A percentile compares a stretch with the other conserved stretches of the same genome.
Evolutionary conservation across 2,113 vertebrate genomes (phyloP).

Genomic region (Pterocles burchelli): DNA sequence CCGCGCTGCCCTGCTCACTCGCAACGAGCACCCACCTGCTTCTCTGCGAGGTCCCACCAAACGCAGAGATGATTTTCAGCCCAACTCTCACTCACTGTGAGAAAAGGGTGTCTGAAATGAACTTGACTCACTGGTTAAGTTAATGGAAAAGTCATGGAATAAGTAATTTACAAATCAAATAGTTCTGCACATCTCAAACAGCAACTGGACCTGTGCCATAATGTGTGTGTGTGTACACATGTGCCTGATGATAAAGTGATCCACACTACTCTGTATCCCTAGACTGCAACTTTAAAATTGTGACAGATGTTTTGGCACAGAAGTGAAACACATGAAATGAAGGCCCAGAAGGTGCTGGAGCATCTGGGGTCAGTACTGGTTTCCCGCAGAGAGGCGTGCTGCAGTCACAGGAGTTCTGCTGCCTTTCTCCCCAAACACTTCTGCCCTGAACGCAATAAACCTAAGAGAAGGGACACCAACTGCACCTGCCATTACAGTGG

Average conservation of each 20-base stretch:
- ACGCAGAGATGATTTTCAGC: background rate
- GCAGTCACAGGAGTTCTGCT: background rate
- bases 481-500: background rate
- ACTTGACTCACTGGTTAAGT: background rate
- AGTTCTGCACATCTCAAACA: background rate
- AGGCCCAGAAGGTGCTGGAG: background rate
- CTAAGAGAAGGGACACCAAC: background rate
- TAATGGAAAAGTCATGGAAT: background rate
- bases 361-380: background rate
- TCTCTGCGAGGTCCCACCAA: background rate
- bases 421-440: background rate
- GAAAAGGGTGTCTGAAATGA: background rate
- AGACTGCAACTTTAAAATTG: background rate
- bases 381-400: background rate
- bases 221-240: rapidly evolving
- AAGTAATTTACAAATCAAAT: background rate
- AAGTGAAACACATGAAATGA: background rate
- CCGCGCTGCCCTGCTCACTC: background rate
- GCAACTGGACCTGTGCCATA: background rate
- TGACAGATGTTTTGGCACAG: background rate
- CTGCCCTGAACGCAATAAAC: background rate
- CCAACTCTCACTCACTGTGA: background rate
- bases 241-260: background rate
- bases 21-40: background rate
- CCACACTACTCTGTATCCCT: too few species aligned